Conservation (phyloP, 1,140 invertebrate species). For the Papilio machaon region DNA sequence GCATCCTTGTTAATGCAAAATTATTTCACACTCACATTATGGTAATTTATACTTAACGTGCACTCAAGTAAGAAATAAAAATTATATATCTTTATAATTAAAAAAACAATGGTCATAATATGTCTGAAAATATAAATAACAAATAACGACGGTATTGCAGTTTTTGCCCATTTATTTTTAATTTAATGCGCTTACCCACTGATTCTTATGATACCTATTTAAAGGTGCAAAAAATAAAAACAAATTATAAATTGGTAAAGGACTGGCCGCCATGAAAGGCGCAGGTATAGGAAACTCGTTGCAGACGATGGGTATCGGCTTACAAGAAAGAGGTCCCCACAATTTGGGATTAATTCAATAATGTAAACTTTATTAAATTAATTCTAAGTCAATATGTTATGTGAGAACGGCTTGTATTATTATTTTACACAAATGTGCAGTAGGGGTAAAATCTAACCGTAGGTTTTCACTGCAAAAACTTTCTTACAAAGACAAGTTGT, state of each 20-base stretch:
- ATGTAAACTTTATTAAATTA: conserved; percentile 6
- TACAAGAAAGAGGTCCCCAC: conserved; percentile 6
- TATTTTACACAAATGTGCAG: not conserved
- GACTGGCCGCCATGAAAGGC: not conserved
- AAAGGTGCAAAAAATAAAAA: not conserved
- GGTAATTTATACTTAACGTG: not conserved
- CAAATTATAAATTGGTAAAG: conserved; percentile 7
- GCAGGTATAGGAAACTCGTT: not conserved
- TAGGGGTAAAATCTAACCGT: not conserved
- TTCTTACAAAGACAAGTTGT: not conserved
- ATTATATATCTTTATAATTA: not conserved
- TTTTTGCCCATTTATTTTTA: not conserved
- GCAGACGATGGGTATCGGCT: not conserved
- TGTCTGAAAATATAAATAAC: not conserved
- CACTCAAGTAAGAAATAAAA: not conserved
- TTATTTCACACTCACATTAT: not conserved
- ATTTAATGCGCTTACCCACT: conserved; percentile 1
- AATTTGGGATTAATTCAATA: not conserved
- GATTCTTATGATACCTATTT: not conserved
- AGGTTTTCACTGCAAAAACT: not conserved
- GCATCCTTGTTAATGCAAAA: not conserved
- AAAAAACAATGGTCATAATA: not conserved
- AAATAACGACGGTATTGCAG: not conserved
- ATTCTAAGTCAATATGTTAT: not conserved
- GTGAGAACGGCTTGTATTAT: not conserved